These are phyloP conservation scores for Plumapathes pennacea DNA, from an alignment of 92 coral and sea anemone species.

Conservation along the genomic window DNA sequence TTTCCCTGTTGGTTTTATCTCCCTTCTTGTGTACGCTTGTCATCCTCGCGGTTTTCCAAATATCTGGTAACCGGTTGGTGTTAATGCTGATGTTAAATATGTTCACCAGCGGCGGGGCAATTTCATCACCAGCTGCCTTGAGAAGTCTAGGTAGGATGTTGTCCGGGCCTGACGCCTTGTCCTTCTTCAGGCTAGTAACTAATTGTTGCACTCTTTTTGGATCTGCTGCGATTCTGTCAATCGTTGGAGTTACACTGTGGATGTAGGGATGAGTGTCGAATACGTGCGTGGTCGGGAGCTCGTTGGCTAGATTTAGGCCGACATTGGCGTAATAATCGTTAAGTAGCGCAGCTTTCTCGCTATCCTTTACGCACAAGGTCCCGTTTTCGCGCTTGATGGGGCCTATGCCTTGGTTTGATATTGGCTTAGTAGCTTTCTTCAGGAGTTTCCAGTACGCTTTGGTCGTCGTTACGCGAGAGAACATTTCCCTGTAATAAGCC, in stretches of 20 bases:
- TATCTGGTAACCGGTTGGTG: not conserved
- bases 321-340: not conserved
- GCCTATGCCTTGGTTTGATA: no score
- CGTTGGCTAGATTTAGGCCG: not conserved
- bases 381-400: slow-evolving; percentile 3
- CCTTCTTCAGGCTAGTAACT: not conserved
- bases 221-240: not conserved
- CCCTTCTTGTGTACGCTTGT: slow-evolving; percentile 3
- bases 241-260: not conserved
- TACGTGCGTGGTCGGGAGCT: not conserved
- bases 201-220: not conserved
- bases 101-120: not conserved
- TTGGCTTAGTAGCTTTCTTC: not conserved
- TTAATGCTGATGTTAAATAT: not conserved
- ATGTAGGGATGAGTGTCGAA: no score
- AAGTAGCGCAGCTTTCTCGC: slow-evolving; percentile 1
- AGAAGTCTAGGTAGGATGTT: slow-evolving; percentile 1
- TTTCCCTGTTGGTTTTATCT: not conserved
- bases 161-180: slow-evolving; percentile 9
- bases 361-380: not conserved
- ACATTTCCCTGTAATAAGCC: not conserved
- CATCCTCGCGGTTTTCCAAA: slow-evolving; percentile 11
- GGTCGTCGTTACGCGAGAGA: not conserved
- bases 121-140: not conserved
- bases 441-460: slow-evolving; percentile 6